These are phyloP conservation scores for Crossaster papposus DNA, from an alignment of 53 echinoderm and acorn worm species.

Conservation along the genomic window DNA sequence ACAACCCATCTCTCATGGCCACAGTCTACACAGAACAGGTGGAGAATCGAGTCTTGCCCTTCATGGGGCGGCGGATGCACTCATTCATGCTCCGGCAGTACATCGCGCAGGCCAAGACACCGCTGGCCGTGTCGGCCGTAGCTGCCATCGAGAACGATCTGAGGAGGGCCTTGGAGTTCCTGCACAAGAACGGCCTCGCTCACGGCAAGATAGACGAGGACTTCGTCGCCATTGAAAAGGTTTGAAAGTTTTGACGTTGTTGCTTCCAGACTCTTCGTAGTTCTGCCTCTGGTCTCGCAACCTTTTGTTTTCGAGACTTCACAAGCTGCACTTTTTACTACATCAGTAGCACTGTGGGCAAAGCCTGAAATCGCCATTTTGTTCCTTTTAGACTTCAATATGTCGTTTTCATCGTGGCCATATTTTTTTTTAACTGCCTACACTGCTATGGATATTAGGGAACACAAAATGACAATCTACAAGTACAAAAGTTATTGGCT, in stretches of 20 bases:
- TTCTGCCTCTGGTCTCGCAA: no score
- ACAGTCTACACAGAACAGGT: constrained; percentile 70
- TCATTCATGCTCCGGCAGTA: constrained; percentile 75
- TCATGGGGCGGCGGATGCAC: constrained; percentile 72
- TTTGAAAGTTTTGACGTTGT: constrained; percentile 1
- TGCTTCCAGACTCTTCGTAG: neutral
- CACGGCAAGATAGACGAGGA: constrained; percentile 87
- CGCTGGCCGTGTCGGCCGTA: constrained; percentile 72
- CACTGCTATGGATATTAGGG: no score
- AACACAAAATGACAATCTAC: no score
- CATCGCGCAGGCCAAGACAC: constrained; percentile 66
- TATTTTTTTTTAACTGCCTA: no score
- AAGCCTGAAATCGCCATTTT: no score
- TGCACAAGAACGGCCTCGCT: constrained; percentile 79
- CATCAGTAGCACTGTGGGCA: no score
- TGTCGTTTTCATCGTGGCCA: no score
- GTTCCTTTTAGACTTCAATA: no score
- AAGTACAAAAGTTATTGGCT: no score
- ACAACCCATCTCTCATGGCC: constrained; percentile 63
- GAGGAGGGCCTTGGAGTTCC: constrained; percentile 82
- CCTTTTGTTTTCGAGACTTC: no score
- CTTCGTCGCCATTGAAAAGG: constrained; percentile 93
- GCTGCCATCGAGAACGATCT: constrained; percentile 82
- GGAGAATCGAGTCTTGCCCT: constrained; percentile 75
- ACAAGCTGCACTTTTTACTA: no score